phyloP scores from a whole-genome alignment of 2,113 vertebrate genomes.

The Melanostigma gelatinosum region DNA sequence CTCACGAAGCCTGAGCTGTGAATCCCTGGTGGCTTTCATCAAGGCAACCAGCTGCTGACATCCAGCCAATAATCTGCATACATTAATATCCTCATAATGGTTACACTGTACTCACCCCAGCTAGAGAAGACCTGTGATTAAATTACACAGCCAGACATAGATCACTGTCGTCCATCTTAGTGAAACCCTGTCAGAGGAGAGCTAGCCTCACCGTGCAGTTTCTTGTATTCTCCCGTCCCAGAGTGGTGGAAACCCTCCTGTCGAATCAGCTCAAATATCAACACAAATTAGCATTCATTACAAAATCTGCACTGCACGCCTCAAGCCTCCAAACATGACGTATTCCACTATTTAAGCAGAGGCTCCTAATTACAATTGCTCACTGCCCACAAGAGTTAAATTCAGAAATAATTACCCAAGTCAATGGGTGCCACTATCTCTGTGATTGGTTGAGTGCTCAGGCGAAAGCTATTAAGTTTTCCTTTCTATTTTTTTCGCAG shows the following conservation, averaged over 20 bases:
- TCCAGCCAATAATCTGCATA: slow-evolving; percentile 68
- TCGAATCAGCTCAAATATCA: slow-evolving; percentile 63
- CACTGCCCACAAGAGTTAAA: slow-evolving; percentile 69
- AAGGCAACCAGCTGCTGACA: slow-evolving; percentile 57
- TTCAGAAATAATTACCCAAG: slow-evolving; percentile 81
- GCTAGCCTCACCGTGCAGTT: slow-evolving; percentile 23
- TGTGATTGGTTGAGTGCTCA: slow-evolving; percentile 80
- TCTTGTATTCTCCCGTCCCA: neutral
- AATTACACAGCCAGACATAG: slow-evolving; percentile 69
- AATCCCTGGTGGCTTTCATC: slow-evolving; percentile 44
- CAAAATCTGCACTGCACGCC: slow-evolving; percentile 28
- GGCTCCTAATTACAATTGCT: slow-evolving; percentile 50
- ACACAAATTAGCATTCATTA: slow-evolving; percentile 66
- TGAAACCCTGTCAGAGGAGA: slow-evolving; percentile 46
- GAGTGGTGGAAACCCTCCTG: slow-evolving; percentile 41
- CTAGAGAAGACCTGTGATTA: slow-evolving; percentile 68
- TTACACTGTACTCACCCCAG: slow-evolving; percentile 39
- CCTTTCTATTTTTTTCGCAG: slow-evolving; percentile 50
- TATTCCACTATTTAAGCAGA: slow-evolving; percentile 43
- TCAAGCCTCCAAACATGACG: slow-evolving; percentile 46
- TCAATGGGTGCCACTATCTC: slow-evolving; percentile 78
- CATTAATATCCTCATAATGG: slow-evolving; percentile 65
- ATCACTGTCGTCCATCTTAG: slow-evolving; percentile 72
- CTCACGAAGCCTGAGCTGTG: slow-evolving; percentile 37
- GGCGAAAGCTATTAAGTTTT: slow-evolving; percentile 81